These are phyloP conservation scores for Drosophila affinis DNA, from an alignment of 2,888 invertebrate genomes.

Conservation along the genomic window DNA sequence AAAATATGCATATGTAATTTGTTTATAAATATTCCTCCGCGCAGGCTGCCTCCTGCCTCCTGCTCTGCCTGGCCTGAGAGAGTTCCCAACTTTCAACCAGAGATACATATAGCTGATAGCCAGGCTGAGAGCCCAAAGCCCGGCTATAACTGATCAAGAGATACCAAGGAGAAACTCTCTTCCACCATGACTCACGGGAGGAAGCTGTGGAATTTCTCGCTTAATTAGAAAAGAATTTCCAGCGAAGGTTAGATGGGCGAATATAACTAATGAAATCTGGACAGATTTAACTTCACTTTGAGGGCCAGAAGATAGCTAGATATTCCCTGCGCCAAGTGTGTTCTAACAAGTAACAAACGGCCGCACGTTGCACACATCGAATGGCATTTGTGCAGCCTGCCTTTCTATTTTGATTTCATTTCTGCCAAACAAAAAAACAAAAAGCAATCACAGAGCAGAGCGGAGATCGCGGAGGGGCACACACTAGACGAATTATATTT, in stretches of 20 bases:
- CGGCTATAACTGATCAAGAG: slow-evolving; percentile 10
- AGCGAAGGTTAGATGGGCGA: slow-evolving; percentile 9
- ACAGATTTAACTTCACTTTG: no score
- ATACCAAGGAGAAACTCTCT: slow-evolving; percentile 18
- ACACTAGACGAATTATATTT: slow-evolving; percentile 79
- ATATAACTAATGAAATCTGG: slow-evolving; percentile 9
- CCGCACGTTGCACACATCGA: slow-evolving; percentile 17
- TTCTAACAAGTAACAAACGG: slow-evolving; percentile 28
- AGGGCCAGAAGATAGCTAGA: no score
- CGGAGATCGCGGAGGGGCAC: slow-evolving; percentile 15
- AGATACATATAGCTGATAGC: slow-evolving; percentile 22
- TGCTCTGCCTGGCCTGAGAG: background rate
- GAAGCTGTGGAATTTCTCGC: slow-evolving; percentile 22
- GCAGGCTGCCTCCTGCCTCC: slow-evolving; percentile 19
- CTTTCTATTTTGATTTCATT: slow-evolving; percentile 44
- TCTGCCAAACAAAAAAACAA: slow-evolving; percentile 11
- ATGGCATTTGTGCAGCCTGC: slow-evolving; percentile 34
- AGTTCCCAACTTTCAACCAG: slow-evolving; percentile 13
- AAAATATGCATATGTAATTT: slow-evolving; percentile 69
- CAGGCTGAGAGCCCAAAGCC: background rate
- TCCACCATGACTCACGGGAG: slow-evolving; percentile 20
- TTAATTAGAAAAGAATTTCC: slow-evolving; percentile 42
- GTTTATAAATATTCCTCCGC: slow-evolving; percentile 59
- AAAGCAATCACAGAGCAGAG: slow-evolving; percentile 44
- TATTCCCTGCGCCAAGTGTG: no score